phyloP scores from a whole-genome alignment of 2,797 vertebrate genomes.

The Anguilla obscura region DNA sequence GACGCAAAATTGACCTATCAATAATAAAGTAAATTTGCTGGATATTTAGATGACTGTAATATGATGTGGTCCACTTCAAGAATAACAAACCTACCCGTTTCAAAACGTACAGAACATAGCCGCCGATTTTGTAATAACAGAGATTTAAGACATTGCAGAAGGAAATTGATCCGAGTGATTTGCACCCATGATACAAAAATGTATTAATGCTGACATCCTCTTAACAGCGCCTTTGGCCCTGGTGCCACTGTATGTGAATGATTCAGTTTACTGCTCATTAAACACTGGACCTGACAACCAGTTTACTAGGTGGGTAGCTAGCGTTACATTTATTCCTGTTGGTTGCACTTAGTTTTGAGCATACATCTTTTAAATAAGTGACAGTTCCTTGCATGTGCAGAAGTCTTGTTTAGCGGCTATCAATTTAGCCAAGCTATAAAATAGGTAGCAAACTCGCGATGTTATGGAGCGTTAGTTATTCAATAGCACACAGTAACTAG shows the following conservation, averaged over 20 bases:
- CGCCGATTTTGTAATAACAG: not conserved
- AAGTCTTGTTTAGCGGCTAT: not conserved
- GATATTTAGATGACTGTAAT: too few relatives aligned
- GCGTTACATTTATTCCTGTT: not conserved
- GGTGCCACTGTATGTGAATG: not conserved
- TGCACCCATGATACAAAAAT: too few relatives aligned
- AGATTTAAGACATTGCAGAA: not conserved
- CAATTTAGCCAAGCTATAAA: not conserved
- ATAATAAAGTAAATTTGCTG: too few relatives aligned
- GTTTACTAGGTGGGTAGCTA: not conserved
- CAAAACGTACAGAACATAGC: not conserved
- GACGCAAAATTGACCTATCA: too few relatives aligned
- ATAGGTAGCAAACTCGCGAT: not conserved
- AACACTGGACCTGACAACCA: not conserved
- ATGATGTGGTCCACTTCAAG: too few relatives aligned
- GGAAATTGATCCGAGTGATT: too few relatives aligned
- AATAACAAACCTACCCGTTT: too few relatives aligned
- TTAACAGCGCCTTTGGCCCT: not conserved
- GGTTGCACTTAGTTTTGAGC: not conserved
- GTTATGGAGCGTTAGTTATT: too few relatives aligned
- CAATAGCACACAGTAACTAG: not conserved
- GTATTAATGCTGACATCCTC: not conserved
- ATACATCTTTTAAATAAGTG: not conserved
- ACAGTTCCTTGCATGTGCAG: not conserved
- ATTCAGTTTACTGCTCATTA: not conserved